Evolutionary conservation across 2,888 invertebrate genomes (phyloP), one percentile per base, ranked within the genome.

Genomic region (Oegoconia quadripuncta): DNA sequence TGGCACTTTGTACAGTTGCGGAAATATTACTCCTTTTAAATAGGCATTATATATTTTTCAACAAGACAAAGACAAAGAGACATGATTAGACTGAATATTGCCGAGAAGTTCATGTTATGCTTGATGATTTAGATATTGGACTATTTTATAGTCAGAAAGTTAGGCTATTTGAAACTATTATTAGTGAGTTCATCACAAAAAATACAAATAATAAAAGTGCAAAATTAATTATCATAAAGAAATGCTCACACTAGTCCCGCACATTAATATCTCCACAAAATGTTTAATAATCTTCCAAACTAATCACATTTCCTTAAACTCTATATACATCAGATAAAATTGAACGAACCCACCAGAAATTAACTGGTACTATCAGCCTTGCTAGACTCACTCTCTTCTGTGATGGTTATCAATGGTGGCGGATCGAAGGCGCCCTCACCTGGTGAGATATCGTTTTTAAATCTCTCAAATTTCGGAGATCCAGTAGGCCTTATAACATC

Each of bases 401-500:
- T 87, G 29, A 88, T 88, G 0, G 87, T 88, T 37, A 87, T 88
- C 79, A 88, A 75, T 0, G 88, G 87, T 1, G 79, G 78, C 8
- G 74, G 64, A 37, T 75, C 73, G 25, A 71, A 81, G 20, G 56
- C 55, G 12, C 52, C 57, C 16, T 79, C 82, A 32, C 64, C 69
- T 6, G 79, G 72, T 26, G 90, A 89, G 23, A 78, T 74, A 33
- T 90, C 90, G 58, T 90, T 89, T 43, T 74, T 77, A 13, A 90
- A 64, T 47, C 89, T 86, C 59, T 90, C 90, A 57, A 91, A 91
- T 54, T 89, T 90, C 0, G 90, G 89, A n/a, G 89, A 89, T 2
- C 80, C 78, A 15, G 78, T 70, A 1, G 89, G 86, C 3, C 88
- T 54, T 29, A 90, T 83, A 9, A 75, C 84, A 29, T 90, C 90